A percentile compares a stretch with the other conserved stretches of the same genome.
These are phyloP conservation scores for Eleutherodactylus coqui DNA, from an alignment of 2,797 vertebrate genomes.

Conservation along the genomic window DNA sequence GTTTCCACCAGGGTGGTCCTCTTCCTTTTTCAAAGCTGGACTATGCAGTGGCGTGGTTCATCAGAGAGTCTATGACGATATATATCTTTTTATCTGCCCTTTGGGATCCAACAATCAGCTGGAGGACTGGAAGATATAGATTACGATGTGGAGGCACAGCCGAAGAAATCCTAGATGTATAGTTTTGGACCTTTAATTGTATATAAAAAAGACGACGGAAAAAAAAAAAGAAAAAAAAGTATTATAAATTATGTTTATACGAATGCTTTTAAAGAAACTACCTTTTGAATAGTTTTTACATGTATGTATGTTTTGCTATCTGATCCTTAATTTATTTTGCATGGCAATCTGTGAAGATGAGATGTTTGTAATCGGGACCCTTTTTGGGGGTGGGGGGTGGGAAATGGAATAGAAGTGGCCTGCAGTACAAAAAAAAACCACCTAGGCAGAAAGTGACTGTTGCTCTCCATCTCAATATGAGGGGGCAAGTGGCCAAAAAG, in stretches of 20 bases:
- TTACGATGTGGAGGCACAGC: conserved; percentile 96
- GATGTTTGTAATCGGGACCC: conserved; percentile 75
- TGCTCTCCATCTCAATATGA: conserved; percentile 66
- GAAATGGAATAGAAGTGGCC: conserved; percentile 68
- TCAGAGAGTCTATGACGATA: conserved; percentile 96
- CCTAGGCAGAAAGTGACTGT: conserved; percentile 41
- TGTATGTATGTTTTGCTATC: conserved; percentile 78
- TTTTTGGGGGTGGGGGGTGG: conserved; percentile 67
- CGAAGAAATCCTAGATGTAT: conserved; percentile 96
- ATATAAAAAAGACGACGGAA: conserved; percentile 63
- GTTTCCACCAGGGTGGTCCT: conserved; percentile 82
- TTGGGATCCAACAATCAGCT: conserved; percentile 98
- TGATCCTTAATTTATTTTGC: conserved; percentile 87
- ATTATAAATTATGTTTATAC: conserved; percentile 80
- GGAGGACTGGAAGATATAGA: conserved; percentile 94
- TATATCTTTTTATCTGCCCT: conserved; percentile 97
- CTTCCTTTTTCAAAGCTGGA: conserved; percentile 95
- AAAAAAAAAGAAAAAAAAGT: conserved; percentile 71
- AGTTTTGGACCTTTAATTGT: conserved; percentile 74
- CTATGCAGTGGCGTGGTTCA: conserved; percentile 98
- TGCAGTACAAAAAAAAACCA: conserved; percentile 75
- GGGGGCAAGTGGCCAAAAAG: conserved; percentile 30
- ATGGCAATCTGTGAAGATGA: conserved; percentile 79
- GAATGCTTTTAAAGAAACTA: conserved; percentile 77
- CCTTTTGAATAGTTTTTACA: conserved; percentile 79